These are phyloP conservation scores for Chaetogeoica ovagalla DNA, from an alignment of 2,888 invertebrate species.

Conservation along the genomic window DNA sequence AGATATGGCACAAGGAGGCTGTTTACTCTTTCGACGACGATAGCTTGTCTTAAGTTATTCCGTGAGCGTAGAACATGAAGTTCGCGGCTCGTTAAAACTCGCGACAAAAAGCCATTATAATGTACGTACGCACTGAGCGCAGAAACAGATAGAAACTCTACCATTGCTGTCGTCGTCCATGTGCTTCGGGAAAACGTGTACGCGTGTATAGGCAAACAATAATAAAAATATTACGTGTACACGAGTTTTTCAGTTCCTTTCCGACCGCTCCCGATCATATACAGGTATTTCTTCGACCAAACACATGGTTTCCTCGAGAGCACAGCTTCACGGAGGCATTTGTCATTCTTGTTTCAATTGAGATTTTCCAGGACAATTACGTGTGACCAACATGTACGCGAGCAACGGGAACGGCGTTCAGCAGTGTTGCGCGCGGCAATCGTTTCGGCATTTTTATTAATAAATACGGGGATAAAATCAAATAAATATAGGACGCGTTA, in stretches of 20 bases:
- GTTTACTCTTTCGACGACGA: slow-evolving; percentile 37
- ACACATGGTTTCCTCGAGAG: too few species aligned
- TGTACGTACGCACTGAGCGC: neutral
- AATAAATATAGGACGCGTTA: too few species aligned
- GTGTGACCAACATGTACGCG: neutral
- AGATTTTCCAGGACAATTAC: neutral
- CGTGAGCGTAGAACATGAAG: slow-evolving; percentile 49
- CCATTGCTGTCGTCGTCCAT: neutral
- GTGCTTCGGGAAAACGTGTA: neutral
- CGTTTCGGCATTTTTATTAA: too few species aligned
- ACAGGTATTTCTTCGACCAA: too few species aligned
- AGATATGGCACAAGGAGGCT: neutral
- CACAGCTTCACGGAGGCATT: neutral
- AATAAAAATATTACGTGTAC: too few species aligned
- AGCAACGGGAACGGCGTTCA: too few species aligned
- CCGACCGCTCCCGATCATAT: too few species aligned
- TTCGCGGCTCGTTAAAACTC: slow-evolving; percentile 53
- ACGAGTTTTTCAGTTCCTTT: neutral
- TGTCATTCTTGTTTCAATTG: neutral
- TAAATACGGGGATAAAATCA: too few species aligned
- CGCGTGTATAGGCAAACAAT: too few species aligned
- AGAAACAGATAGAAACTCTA: neutral
- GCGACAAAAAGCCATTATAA: slow-evolving; percentile 48
- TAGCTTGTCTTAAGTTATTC: slow-evolving; percentile 47
- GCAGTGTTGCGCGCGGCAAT: too few species aligned